Conservation (phyloP, 2,888 invertebrate genomes). For the Lutraria lutraria region DNA sequence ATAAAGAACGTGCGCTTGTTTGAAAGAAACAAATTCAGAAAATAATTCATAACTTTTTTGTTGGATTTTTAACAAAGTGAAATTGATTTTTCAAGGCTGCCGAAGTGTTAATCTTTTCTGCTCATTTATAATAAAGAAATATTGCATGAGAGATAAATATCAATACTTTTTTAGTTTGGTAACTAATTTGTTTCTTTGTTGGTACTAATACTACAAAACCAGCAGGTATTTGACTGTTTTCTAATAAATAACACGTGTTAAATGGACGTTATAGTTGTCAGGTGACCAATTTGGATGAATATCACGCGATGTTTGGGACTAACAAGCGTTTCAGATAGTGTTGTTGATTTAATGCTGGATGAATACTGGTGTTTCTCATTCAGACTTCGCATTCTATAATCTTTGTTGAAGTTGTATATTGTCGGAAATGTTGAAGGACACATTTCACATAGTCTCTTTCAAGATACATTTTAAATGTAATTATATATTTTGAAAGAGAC, state of each 20-base stretch:
- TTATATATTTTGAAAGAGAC: too few species aligned
- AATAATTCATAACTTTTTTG: not conserved
- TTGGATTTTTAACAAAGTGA: not conserved
- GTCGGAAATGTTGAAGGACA: not conserved
- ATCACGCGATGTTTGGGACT: not conserved
- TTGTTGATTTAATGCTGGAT: not conserved
- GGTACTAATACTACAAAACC: not conserved
- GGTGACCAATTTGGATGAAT: not conserved
- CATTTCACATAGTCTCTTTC: not conserved
- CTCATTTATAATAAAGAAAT: not conserved
- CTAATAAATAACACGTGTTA: not conserved
- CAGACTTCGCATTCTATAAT: not conserved
- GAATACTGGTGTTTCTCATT: not conserved
- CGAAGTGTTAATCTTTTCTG: not conserved
- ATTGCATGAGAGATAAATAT: not conserved
- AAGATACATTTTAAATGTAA: too few species aligned
- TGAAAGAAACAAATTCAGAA: not conserved
- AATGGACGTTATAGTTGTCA: not conserved
- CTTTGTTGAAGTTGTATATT: not conserved
- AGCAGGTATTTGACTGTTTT: not conserved
- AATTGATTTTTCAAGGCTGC: slow-evolving; percentile 7
- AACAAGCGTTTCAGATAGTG: not conserved
- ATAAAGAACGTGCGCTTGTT: not conserved
- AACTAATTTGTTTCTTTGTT: slow-evolving; percentile 3
- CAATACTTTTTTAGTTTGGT: not conserved